Conservation (phyloP, 2,797 vertebrate genomes). For the Sternarchorhynchus goeldii region DNA sequence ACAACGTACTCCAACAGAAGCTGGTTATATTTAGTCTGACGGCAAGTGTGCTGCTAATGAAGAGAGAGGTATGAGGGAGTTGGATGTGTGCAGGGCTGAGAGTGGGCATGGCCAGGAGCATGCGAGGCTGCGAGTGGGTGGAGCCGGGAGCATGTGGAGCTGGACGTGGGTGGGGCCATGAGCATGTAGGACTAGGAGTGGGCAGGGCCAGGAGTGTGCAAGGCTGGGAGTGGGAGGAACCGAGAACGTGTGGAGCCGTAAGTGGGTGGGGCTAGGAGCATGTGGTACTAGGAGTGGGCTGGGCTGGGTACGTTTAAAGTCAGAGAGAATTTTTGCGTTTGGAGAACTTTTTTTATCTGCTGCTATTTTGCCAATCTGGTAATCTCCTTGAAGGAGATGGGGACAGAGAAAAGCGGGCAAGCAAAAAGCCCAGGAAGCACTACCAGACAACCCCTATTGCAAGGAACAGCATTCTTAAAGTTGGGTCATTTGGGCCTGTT, state of each 20-base stretch:
- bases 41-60: constrained; percentile 75
- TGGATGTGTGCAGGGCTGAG: not conserved
- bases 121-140: too few species aligned
- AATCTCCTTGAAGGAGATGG: constrained; percentile 33
- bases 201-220: constrained; percentile 15
- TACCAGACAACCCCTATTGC: constrained; percentile 7
- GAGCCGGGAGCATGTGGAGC: too few species aligned
- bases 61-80: constrained; percentile 41
- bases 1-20: constrained; percentile 64
- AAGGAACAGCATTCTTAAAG: constrained; percentile 12
- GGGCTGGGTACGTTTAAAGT: constrained; percentile 8
- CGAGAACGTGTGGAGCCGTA: too few species aligned
- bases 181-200: too few species aligned
- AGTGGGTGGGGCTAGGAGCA: too few species aligned
- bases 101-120: too few species aligned
- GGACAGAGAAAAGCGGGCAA: not conserved
- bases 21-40: constrained; percentile 78
- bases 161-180: too few species aligned
- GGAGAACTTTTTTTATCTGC: constrained; percentile 51
- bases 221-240: too few species aligned
- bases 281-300: not conserved
- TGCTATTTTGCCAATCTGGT: constrained; percentile 25
- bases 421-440: not conserved
- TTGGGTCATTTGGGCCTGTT: not conserved
- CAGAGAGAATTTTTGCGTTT: constrained; percentile 43